A percentile compares a stretch with the other conserved stretches of the same genome.
These are phyloP conservation scores for Galeopterus variegatus DNA, from an alignment of 2,113 vertebrate genomes.

Conservation along the genomic window DNA sequence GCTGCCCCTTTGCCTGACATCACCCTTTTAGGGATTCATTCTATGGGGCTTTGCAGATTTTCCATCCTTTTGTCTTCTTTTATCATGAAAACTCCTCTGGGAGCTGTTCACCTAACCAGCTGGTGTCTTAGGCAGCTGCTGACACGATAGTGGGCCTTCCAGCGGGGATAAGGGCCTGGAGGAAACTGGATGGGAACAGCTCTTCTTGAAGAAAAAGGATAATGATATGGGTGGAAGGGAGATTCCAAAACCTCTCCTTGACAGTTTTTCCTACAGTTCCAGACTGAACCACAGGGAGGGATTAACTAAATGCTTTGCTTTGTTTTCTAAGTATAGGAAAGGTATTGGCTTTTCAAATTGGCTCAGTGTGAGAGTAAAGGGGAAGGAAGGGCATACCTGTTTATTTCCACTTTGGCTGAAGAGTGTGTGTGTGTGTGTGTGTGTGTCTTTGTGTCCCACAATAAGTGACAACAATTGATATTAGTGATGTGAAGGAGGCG, in stretches of 20 bases:
- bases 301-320: not conserved
- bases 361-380: not conserved
- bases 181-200: not conserved
- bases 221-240: not conserved
- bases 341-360: not conserved
- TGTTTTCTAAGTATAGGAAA: constrained; percentile 17
- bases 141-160: not conserved
- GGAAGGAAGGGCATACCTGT: not conserved
- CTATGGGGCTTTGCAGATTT: not conserved
- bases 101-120: not conserved
- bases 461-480: not conserved
- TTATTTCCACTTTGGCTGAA: not conserved
- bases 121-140: not conserved
- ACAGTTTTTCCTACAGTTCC: not conserved
- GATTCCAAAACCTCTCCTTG: not conserved
- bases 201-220: not conserved
- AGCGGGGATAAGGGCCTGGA: not conserved
- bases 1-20: not conserved
- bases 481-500: not conserved
- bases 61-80: not conserved
- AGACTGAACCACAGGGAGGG: not conserved
- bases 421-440: not conserved
- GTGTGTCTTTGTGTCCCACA: not conserved
- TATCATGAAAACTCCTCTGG: not conserved
- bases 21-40: not conserved